Conservation (phyloP, 2,113 vertebrate genomes). For the Upupa epops region DNA sequence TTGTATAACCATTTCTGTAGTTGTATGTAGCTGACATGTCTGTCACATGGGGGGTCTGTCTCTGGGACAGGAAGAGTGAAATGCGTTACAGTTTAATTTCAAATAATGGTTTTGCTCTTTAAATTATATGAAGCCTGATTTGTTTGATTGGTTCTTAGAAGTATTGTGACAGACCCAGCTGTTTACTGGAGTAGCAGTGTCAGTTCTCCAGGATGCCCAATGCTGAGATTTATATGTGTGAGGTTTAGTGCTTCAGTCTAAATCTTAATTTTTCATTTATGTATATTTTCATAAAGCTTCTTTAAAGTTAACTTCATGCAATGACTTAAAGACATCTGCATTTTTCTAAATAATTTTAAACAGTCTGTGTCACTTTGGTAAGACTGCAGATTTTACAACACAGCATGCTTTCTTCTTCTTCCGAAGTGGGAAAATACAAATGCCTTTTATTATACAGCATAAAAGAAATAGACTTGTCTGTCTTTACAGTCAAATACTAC, state of each 20-base stretch:
- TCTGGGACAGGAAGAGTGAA: neutral
- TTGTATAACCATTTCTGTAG: neutral
- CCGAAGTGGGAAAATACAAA: neutral
- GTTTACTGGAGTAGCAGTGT: neutral
- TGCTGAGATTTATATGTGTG: neutral
- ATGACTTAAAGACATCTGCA: neutral
- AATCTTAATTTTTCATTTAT: neutral
- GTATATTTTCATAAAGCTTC: neutral
- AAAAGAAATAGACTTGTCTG: neutral
- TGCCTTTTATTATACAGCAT: neutral
- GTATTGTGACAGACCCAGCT: neutral
- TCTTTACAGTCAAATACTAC: neutral
- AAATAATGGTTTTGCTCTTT: neutral
- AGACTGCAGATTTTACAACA: neutral
- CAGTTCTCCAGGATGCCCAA: neutral
- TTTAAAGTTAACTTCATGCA: neutral
- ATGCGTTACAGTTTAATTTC: conserved; percentile 5
- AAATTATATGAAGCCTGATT: neutral
- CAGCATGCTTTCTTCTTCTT: neutral
- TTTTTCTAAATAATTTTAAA: neutral
- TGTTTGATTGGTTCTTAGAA: neutral
- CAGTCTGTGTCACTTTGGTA: neutral
- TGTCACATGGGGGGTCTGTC: too few species aligned
- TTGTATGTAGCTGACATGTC: neutral
- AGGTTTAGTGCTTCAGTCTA: neutral